These are phyloP conservation scores for Porites lobata DNA, from an alignment of 92 coral and sea anemone species.

Conservation along the genomic window DNA sequence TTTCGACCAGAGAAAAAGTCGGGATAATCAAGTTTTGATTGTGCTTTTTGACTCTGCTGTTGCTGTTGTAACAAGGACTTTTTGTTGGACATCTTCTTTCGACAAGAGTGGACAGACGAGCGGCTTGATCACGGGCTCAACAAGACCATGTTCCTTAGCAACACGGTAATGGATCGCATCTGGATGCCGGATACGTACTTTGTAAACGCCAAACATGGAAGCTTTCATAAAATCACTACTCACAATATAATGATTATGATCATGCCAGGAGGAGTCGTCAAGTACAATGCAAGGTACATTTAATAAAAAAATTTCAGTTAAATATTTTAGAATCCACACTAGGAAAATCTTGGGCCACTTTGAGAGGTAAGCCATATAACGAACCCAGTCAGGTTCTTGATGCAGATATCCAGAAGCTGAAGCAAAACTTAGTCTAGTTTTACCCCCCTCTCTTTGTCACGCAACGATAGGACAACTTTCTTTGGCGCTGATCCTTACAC, in stretches of 20 bases:
- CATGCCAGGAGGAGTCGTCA: slow-evolving; percentile 83
- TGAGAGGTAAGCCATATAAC: too few species aligned
- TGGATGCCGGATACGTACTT: slow-evolving; percentile 99
- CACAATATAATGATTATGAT: slow-evolving; percentile 95
- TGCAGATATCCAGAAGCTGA: too few species aligned
- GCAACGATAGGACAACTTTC: too few species aligned
- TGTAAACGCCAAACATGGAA: slow-evolving; percentile 95
- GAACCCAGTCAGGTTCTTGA: too few species aligned
- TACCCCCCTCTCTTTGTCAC: too few species aligned
- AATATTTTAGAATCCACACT: too few species aligned
- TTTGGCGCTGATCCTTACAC: too few species aligned
- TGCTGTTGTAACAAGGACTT: slow-evolving; percentile 74
- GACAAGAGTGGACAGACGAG: slow-evolving; percentile 92
- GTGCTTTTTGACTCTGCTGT: background rate
- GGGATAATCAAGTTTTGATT: background rate
- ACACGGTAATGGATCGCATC: slow-evolving; percentile 88
- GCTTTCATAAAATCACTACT: slow-evolving; percentile 93
- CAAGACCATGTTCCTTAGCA: slow-evolving; percentile 84
- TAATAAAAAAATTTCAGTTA: background rate
- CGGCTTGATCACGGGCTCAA: slow-evolving; percentile 91
- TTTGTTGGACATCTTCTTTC: slow-evolving; percentile 88
- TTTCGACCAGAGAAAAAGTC: too few species aligned
- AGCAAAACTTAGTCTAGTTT: too few species aligned
- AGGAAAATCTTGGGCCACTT: too few species aligned
- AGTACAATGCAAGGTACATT: slow-evolving; percentile 87